These are phyloP conservation scores for Montipora capricornis DNA, from an alignment of 64 coral and sea anemone species.

Conservation along the genomic window DNA sequence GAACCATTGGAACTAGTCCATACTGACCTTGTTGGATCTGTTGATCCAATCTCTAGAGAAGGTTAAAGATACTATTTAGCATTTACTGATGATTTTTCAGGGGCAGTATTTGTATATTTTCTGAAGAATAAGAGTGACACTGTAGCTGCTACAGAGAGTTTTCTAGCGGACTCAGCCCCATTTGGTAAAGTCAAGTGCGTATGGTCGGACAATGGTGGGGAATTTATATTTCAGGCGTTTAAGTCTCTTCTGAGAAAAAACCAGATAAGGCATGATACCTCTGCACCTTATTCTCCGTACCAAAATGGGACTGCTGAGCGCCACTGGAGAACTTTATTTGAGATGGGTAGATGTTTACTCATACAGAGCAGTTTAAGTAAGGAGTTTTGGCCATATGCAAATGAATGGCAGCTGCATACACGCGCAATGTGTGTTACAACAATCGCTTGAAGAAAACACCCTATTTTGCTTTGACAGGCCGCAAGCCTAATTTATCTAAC, in stretches of 20 bases:
- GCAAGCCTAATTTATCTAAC: slow-evolving; percentile 24
- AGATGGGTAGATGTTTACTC: slow-evolving; percentile 46
- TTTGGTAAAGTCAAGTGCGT: no score
- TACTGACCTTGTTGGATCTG: no score
- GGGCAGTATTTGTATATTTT: no score
- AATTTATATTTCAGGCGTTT: slow-evolving; percentile 5
- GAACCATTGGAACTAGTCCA: no score
- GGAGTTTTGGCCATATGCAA: slow-evolving; percentile 46
- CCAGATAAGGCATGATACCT: slow-evolving; percentile 39
- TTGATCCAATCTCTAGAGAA: no score
- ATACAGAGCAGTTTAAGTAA: background rate
- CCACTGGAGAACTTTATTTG: slow-evolving; percentile 43
- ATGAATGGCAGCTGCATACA: slow-evolving; percentile 38
- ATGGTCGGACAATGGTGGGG: slow-evolving; percentile 13
- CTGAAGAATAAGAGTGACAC: no score
- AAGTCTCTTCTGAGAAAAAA: background rate
- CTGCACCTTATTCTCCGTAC: slow-evolving; percentile 39
- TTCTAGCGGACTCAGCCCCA: no score
- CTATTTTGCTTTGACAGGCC: slow-evolving; percentile 15
- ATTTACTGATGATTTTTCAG: no score
- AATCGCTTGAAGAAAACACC: slow-evolving; percentile 1
- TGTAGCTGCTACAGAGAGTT: no score
- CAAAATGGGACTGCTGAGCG: slow-evolving; percentile 47
- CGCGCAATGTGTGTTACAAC: background rate
- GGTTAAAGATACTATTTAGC: no score